Evolutionary conservation across 2,888 invertebrate genomes (phyloP).

Genomic region (Vanessa cardui): DNA sequence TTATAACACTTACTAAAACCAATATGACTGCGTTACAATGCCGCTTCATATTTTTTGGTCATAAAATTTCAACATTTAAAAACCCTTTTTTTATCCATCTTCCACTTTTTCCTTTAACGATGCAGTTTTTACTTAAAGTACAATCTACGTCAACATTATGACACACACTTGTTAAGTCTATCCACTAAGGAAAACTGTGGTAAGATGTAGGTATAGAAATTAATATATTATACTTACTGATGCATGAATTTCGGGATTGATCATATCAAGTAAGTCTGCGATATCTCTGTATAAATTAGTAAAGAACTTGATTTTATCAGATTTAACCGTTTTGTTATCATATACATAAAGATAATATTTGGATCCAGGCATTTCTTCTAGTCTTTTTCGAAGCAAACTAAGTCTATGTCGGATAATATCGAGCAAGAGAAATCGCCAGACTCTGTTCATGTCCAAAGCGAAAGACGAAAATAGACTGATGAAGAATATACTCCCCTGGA

Average conservation of each 20-base stretch:
- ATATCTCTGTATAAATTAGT: slow-evolving; percentile 60
- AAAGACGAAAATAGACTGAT: slow-evolving; percentile 59
- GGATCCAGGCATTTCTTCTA: slow-evolving; percentile 58
- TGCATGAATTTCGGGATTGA: slow-evolving; percentile 63
- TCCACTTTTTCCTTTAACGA: no score
- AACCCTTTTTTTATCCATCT: no score
- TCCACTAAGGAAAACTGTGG: no score
- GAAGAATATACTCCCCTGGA: slow-evolving; percentile 47
- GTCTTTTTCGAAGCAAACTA: slow-evolving; percentile 55
- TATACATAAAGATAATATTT: slow-evolving; percentile 63
- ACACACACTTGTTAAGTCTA: no score
- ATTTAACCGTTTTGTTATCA: slow-evolving; percentile 58
- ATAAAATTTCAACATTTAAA: no score
- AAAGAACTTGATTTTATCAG: slow-evolving; percentile 61
- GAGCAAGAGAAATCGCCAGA: slow-evolving; percentile 67
- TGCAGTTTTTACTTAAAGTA: no score
- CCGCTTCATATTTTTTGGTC: no score
- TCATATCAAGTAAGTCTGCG: slow-evolving; percentile 61
- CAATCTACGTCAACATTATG: no score
- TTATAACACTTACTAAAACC: not conserved
- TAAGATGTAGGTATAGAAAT: not conserved
- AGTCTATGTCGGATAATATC: slow-evolving; percentile 63
- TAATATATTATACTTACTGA: slow-evolving; percentile 55
- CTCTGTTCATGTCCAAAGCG: slow-evolving; percentile 65
- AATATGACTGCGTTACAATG: not conserved